Percentiles rank a stretch among this genome's conserved stretches.
Evolutionary conservation across 1,140 invertebrate species (phyloP).

Genomic region (Bombus picipes): DNA sequence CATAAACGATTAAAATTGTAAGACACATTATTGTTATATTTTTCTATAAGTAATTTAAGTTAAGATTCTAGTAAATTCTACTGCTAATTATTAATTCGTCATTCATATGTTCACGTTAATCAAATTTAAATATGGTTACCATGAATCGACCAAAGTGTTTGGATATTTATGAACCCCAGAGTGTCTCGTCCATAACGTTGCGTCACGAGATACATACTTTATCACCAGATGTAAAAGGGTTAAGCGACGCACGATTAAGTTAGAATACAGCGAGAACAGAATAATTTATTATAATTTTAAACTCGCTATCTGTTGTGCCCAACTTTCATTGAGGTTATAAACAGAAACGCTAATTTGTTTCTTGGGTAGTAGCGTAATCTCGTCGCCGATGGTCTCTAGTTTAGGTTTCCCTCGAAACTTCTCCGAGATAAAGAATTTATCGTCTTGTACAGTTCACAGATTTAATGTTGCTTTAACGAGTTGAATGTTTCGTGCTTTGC

Average conservation of each 20-base stretch:
- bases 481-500: neutral
- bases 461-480: neutral
- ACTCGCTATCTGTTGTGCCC: neutral
- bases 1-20: no score
- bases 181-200: neutral
- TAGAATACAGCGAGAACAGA: neutral
- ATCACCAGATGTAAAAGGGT: neutral
- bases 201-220: neutral
- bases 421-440: neutral
- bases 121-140: no score
- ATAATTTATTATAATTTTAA: constrained; percentile 38
- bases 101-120: no score
- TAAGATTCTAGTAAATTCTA: no score
- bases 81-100: no score
- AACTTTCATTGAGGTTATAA: constrained; percentile 22
- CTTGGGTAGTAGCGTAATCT: no score
- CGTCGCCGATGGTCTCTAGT: neutral
- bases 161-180: neutral
- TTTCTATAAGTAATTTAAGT: no score
- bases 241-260: constrained; percentile 32
- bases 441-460: neutral
- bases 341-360: constrained; percentile 14
- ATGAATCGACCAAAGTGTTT: neutral
- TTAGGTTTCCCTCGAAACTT: neutral
- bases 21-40: no score